Base-by-base conservation (phyloP, 2,797 vertebrate species). In the Graptemys geographica region DNA sequence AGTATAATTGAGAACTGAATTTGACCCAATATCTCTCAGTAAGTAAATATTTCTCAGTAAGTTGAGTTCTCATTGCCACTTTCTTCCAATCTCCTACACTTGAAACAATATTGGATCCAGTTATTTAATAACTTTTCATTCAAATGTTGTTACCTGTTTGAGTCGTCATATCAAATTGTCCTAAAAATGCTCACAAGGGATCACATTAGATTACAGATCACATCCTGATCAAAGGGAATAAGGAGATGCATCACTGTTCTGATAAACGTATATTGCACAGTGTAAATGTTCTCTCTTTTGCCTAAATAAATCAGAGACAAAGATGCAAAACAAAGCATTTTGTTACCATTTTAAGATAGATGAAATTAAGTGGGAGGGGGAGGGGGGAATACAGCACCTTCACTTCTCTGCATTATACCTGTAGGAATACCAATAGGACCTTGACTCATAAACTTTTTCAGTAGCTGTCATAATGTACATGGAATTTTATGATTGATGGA, bases 401-500 rank as follows among this genome's bases (percentile, higher is more conserved):
- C 33, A 83, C 9, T 72, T 86, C 12, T 65, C 52, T 56, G 57
- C 55, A 33, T 78, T 25, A 51, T 72, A 31, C 37, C 83, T 89
- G 33, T 88, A 56, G 49, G 92, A 95, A 84, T 92, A 89, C 59
- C 87, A 79, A 5, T 4, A 90, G 49, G 49, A 59, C 18, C 47
- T 91, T 69, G 72, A 31, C 15, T 51, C 85, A 3, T n/a, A 57
- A 19, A 33, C 74, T 89, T 92, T 69, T 86, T 52, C 82, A 79
- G 49, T 80, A 90, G 47, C 89, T 95, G 59, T 81, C 3, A 1
- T 76, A 53, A 87, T 12, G 13, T 44, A 7, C 59, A 8, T 81
- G 49, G 85, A 88, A 83, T 56, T 83, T 28, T 81, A 81, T 92
- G 94, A 88, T 81, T 87, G 95, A 96, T 97, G 90, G 56, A 55